A percentile compares a stretch with the other conserved stretches of the same genome.
phyloP scores from a whole-genome alignment of 2,797 vertebrate species.

The Acanthopagrus latus region DNA sequence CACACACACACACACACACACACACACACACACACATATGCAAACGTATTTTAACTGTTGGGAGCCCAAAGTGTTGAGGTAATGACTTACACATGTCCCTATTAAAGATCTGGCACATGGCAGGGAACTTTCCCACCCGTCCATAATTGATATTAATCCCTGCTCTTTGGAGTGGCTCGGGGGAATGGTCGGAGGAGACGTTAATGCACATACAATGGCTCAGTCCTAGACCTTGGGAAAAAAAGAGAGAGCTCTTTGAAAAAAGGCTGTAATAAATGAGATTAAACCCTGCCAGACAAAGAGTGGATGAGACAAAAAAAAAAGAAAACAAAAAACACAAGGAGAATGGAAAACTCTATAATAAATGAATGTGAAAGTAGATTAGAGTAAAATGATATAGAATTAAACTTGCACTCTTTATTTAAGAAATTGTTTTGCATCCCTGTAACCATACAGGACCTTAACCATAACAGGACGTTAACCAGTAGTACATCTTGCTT shows the following conservation, averaged over 20 bases:
- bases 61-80: conserved; percentile 79
- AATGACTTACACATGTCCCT: conserved; percentile 87
- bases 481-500: neutral
- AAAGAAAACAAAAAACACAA: conserved; percentile 5
- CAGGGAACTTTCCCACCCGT: conserved; percentile 80
- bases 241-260: conserved; percentile 12
- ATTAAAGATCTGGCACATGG: conserved; percentile 83
- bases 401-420: neutral
- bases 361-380: conserved; percentile 32
- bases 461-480: neutral
- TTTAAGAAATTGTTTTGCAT: conserved; percentile 10
- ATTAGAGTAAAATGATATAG: conserved; percentile 25
- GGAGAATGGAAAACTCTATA: conserved; percentile 32
- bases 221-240: conserved; percentile 43
- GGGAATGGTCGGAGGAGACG: conserved; percentile 61
- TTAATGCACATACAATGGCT: conserved; percentile 59
- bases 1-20: conserved; percentile 18
- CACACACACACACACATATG: conserved; percentile 11
- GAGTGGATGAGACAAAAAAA: conserved; percentile 26
- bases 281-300: conserved; percentile 53
- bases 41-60: conserved; percentile 47
- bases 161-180: conserved; percentile 74
- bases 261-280: conserved; percentile 54
- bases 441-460: neutral
- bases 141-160: conserved; percentile 85